Base-by-base conservation (phyloP, 2,113 vertebrate genomes). In the Pithys albifrons region DNA sequence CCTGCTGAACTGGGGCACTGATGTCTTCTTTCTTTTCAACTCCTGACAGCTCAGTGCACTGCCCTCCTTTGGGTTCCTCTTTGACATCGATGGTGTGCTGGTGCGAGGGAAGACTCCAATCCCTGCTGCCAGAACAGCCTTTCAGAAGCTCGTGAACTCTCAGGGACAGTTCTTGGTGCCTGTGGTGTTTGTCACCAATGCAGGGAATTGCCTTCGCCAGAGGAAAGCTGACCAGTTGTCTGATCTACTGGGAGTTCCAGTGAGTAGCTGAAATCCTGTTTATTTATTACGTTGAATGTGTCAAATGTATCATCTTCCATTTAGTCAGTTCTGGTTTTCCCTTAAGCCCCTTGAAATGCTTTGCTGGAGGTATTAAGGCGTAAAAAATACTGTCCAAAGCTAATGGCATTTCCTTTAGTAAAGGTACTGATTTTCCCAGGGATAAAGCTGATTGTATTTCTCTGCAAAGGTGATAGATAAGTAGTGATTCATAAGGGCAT, bases 181-280 rank as follows among this genome's bases (percentile, higher is more conserved):
- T 31, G 98, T 99, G 0, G 98, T 99, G 3, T 99, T 99, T n/a
- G 98, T 99, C 87, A 99, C 99, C 35, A 99, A 99, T 1, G 98
- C 99, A n/a, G 99, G 99, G 86, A 99, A 98, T 73, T 99, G 98
- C 94, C 98, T 98, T 45, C 97, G 98, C 54, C 98, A 98, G 90
- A 92, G 98, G 12, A 99, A 99, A 85, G 99, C 99, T 4, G 97
- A 98, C 45, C 98, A 99, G 96, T 88, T 99, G 88, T 98, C 98
- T 48, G 97, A 97, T 31, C 94, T 99, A 5, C 97, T 99, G 91
- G 98, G 98, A 24, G 96, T 99, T 43, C 97, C 98, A 29, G 99
- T 99, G 94, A 98, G 99, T 98, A 55, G 12, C 10, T 27, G 29
- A 25, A 91, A 43, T 23, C 19, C 43, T n/a, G 2, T 27, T 79